A percentile compares a stretch with the other conserved stretches of the same genome.
Evolutionary conservation across 2,888 invertebrate species (phyloP).

Genomic region (Ochropacha duplaris): DNA sequence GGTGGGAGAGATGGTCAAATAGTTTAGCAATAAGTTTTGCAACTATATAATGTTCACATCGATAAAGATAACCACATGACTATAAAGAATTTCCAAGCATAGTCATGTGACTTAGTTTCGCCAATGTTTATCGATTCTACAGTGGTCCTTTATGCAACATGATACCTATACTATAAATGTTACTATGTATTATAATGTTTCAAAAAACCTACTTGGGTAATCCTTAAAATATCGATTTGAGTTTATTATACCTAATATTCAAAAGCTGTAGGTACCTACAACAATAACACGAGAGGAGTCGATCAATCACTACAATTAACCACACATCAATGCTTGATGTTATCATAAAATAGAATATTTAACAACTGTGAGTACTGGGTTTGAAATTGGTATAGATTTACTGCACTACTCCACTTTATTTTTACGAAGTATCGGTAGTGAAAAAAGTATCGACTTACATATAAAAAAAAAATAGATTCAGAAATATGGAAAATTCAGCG

Average conservation of each 20-base stretch:
- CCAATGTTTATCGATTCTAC: constrained; percentile 13
- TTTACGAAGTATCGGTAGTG: not conserved
- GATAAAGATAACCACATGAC: constrained; percentile 15
- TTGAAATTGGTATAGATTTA: constrained; percentile 15
- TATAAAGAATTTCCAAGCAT: constrained; percentile 7
- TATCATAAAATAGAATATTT: constrained; percentile 73
- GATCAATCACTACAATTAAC: constrained; percentile 73
- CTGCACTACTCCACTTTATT: constrained; percentile 9
- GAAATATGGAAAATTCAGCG: constrained; percentile 2
- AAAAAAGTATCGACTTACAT: not conserved
- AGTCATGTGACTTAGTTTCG: constrained; percentile 25
- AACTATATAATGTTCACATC: constrained; percentile 16
- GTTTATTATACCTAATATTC: constrained; percentile 9
- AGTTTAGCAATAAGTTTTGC: constrained; percentile 40
- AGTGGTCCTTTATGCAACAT: not conserved
- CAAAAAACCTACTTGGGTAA: not conserved
- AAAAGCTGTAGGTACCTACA: constrained; percentile 22
- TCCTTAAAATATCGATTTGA: not conserved
- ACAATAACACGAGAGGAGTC: constrained; percentile 43
- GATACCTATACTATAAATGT: no score
- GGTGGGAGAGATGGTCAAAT: constrained; percentile 37
- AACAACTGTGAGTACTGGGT: constrained; percentile 37
- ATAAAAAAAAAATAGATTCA: constrained; percentile 10
- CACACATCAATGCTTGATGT: constrained; percentile 54
- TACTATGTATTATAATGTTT: no score